Evolutionary conservation across 1,140 invertebrate genomes (phyloP), one percentile per base, ranked within the genome.

Genomic region (Bombus pyrosoma): DNA sequence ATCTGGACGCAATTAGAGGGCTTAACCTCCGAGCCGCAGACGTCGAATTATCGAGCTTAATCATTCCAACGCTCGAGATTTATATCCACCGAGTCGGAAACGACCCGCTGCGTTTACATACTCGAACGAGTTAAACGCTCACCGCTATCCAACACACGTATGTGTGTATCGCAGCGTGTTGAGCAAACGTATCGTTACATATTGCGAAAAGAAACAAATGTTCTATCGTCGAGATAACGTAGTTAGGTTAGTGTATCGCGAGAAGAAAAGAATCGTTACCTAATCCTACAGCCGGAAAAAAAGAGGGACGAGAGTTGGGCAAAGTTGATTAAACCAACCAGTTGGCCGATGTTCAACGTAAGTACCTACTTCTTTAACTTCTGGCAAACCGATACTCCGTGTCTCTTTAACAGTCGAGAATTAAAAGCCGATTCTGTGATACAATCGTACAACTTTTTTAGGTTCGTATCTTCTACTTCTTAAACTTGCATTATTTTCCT

Each of bases 1-100:
- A 89, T 89, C 82, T 71, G 75, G 84, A 72, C 53, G 77, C 75
- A 69, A 80, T 85, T 85, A 80, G 22, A n/a, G 76, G 22, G 28
- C 37, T 69, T 77, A 59, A 37, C 34, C 13, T 6, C 28, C 15
- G 34, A 22, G n/a, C 39, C 43, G 43, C 57, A 53, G 13, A 75
- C 81, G 62, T 83, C 73, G 74, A 75, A 82, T 83, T 83, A 78
- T 83, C 81, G 74, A 78, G 74, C 64, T 84, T 62, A 22, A 81
- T n/a, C 39, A 37, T 62, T n/a, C 32, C 34, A 81, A 82, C 71
- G 37, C 18, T n/a, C 10, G 34, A 83, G 74, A 76, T 83, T 86
- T 83, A 83, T 69, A 28, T 41, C 18, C 28, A 34, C 4, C 57
- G 25, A 3, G 28, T 62, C 12, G 59, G 59, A n/a, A 62, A 62